Evolutionary conservation across 2,797 vertebrate genomes (phyloP).

Genomic region (Poeciliopsis paucimaculata): DNA sequence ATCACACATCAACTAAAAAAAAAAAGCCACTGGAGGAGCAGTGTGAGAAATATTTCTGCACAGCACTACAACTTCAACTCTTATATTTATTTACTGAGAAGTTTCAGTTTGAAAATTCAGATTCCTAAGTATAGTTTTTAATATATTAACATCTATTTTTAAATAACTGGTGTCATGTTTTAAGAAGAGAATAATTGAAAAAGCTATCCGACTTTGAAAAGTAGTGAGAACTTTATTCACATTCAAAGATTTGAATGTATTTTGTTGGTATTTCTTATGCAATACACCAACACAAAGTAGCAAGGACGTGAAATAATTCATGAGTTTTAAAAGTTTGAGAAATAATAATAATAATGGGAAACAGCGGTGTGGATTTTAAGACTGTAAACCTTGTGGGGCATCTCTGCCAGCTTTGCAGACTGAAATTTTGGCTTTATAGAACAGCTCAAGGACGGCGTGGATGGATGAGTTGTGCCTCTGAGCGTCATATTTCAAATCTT

Average conservation of each 20-base stretch:
- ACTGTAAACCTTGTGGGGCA: neutral
- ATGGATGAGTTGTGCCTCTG: neutral
- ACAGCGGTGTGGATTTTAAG: neutral
- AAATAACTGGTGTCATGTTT: slow-evolving; percentile 52
- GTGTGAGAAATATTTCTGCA: slow-evolving; percentile 55
- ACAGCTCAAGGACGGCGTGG: neutral
- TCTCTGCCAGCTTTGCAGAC: neutral
- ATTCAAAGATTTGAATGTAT: neutral
- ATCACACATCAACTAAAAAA: slow-evolving; percentile 59
- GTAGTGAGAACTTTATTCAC: neutral
- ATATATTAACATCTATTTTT: slow-evolving; percentile 74
- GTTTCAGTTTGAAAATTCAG: slow-evolving; percentile 67
- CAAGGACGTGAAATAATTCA: neutral
- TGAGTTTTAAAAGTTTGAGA: neutral
- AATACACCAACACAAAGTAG: neutral
- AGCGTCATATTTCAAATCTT: neutral
- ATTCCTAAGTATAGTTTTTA: slow-evolving; percentile 52
- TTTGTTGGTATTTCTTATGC: neutral
- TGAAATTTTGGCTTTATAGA: neutral
- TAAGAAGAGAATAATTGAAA: slow-evolving; percentile 37
- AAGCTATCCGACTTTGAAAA: slow-evolving; percentile 31
- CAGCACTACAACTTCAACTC: slow-evolving; percentile 33
- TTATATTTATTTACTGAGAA: slow-evolving; percentile 64
- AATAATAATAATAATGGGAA: neutral
- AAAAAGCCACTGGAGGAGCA: slow-evolving; percentile 64